phyloP scores from a whole-genome alignment of 2,113 vertebrate species.

The Tretioscincus oriximinensis region DNA sequence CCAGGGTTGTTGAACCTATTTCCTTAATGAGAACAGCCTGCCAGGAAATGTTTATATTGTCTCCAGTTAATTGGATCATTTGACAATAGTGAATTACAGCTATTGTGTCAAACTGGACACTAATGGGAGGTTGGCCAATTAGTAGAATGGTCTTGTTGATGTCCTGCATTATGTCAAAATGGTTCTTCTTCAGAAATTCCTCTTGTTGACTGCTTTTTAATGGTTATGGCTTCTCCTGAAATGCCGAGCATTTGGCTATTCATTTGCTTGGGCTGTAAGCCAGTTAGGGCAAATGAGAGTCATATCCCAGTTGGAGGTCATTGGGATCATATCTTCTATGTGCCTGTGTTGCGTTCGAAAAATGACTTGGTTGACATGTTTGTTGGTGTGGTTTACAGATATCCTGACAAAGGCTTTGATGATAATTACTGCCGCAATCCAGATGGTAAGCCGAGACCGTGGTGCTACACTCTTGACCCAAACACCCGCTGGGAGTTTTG shows the following conservation, averaged over 20 bases:
- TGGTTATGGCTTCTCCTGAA: slow-evolving; percentile 4
- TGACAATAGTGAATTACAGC: slow-evolving; percentile 33
- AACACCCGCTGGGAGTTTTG: slow-evolving; percentile 95
- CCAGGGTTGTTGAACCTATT: slow-evolving; percentile 53
- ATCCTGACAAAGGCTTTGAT: slow-evolving; percentile 92
- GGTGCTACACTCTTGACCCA: slow-evolving; percentile 97
- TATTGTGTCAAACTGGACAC: slow-evolving; percentile 46
- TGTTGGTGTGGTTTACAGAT: slow-evolving; percentile 81
- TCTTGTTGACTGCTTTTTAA: slow-evolving; percentile 29
- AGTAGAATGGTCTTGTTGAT: slow-evolving; percentile 46
- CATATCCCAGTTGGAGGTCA: slow-evolving; percentile 8
- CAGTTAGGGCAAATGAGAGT: slow-evolving; percentile 27
- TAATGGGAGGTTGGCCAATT: slow-evolving; percentile 48
- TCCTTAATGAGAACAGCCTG: slow-evolving; percentile 65
- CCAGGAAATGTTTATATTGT: slow-evolving; percentile 68
- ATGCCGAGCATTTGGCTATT: not conserved
- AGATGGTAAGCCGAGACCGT: slow-evolving; percentile 90
- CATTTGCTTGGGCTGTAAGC: slow-evolving; percentile 12
- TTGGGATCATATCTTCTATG: slow-evolving; percentile 25
- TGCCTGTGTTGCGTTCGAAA: slow-evolving; percentile 42
- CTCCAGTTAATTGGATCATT: slow-evolving; percentile 62
- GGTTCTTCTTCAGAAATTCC: slow-evolving; percentile 18
- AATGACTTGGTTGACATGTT: slow-evolving; percentile 69
- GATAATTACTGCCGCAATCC: slow-evolving; percentile 99
- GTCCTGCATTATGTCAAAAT: slow-evolving; percentile 36